Evolutionary conservation across 1,140 invertebrate genomes (phyloP).

Genomic region (Brachionus manjavacas): DNA sequence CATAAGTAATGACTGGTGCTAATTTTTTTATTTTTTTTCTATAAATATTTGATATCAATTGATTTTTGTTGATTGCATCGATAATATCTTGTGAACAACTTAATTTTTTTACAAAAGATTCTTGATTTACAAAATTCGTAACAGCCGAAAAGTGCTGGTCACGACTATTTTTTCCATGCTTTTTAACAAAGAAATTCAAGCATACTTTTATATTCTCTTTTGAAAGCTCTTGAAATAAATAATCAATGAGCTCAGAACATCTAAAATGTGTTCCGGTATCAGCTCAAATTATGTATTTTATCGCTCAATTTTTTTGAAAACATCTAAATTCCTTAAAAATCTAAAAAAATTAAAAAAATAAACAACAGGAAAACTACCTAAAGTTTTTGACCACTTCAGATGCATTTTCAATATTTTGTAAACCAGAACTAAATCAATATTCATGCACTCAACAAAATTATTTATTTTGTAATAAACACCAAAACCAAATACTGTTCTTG

Average conservation of each 20-base stretch:
- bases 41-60: slow-evolving; percentile 7
- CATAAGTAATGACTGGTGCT: background rate
- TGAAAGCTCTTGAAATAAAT: background rate
- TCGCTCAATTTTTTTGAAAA: background rate
- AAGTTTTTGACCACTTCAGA: background rate
- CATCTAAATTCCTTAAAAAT: background rate
- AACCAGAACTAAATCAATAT: background rate
- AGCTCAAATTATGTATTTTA: slow-evolving; percentile 8
- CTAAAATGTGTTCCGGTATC: background rate
- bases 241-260: background rate
- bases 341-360: background rate
- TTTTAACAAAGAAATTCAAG: background rate
- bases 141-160: background rate
- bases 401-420: background rate
- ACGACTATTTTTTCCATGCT: background rate
- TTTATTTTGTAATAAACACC: background rate
- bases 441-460: background rate
- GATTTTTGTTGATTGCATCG: background rate
- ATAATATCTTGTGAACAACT: background rate
- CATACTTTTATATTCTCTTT: background rate
- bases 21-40: background rate
- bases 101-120: background rate
- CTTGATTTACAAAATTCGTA: background rate
- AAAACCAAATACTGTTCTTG: background rate
- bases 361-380: background rate